Evolutionary conservation across 2,888 invertebrate genomes (phyloP).

Genomic region (Eupithecia dodoneata): DNA sequence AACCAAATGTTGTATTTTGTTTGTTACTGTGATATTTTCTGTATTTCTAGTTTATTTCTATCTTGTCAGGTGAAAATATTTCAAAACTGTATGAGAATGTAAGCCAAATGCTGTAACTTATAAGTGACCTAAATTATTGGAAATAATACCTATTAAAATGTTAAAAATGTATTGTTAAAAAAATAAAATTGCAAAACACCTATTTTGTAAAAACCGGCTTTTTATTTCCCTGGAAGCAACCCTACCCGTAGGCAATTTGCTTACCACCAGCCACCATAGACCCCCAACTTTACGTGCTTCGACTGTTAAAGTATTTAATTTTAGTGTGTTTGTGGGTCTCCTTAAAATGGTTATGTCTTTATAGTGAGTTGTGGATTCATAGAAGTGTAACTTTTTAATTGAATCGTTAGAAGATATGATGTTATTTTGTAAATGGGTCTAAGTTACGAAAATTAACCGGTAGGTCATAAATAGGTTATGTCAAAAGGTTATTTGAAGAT

Average conservation of each 20-base stretch:
- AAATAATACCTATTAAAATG: background rate
- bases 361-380: constrained; percentile 43
- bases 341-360: constrained; percentile 39
- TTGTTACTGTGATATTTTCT: background rate
- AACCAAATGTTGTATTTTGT: background rate
- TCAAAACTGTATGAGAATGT: background rate
- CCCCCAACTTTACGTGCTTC: constrained; percentile 33
- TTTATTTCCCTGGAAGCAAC: constrained; percentile 11
- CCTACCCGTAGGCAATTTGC: constrained; percentile 43
- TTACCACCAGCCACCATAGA: constrained; percentile 40
- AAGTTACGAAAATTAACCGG: background rate
- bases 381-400: constrained; percentile 49
- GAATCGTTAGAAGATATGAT: constrained; percentile 39
- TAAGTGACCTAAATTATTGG: background rate
- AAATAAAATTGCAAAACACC: background rate
- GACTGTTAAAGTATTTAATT: constrained; percentile 38
- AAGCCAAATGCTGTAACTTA: background rate
- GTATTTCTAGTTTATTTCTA: background rate
- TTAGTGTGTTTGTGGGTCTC: constrained; percentile 36
- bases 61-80: background rate
- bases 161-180: too few relatives aligned
- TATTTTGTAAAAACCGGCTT: background rate
- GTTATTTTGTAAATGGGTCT: constrained; percentile 14
- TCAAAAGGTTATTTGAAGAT: background rate
- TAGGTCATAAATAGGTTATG: background rate